Conservation (phyloP, 2,888 invertebrate species). For the Subacronicta megacephala region DNA sequence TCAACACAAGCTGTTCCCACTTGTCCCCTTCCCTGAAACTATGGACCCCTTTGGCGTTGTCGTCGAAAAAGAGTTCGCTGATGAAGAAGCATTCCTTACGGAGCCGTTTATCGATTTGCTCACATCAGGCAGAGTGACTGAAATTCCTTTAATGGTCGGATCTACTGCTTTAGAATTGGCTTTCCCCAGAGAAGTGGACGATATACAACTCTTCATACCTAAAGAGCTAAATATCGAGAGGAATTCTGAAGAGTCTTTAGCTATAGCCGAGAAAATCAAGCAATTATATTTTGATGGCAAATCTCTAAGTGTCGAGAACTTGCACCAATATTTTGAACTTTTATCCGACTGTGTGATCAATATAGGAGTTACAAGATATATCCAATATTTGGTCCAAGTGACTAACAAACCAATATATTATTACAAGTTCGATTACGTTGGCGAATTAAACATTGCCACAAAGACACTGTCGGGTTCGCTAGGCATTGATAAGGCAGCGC, state of each 20-base stretch:
- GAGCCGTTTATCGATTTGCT: slow-evolving; percentile 76
- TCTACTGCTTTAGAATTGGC: slow-evolving; percentile 73
- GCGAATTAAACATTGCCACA: slow-evolving; percentile 72
- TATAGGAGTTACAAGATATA: slow-evolving; percentile 74
- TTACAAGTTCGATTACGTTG: slow-evolving; percentile 83
- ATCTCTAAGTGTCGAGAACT: slow-evolving; percentile 65
- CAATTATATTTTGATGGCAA: slow-evolving; percentile 74
- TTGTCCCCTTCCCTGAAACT: slow-evolving; percentile 46
- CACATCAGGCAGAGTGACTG: slow-evolving; percentile 77
- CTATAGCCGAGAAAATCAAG: slow-evolving; percentile 72
- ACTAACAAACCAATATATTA: slow-evolving; percentile 78
- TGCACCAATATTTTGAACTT: slow-evolving; percentile 72
- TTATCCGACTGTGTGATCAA: slow-evolving; percentile 75
- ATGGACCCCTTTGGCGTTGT: slow-evolving; percentile 65
- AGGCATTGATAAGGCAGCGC: slow-evolving; percentile 70
- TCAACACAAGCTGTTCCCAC: slow-evolving; percentile 56
- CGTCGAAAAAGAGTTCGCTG: slow-evolving; percentile 81
- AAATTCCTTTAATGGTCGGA: slow-evolving; percentile 81
- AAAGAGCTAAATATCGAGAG: slow-evolving; percentile 71
- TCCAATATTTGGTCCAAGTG: slow-evolving; percentile 75
- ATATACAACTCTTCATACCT: slow-evolving; percentile 76
- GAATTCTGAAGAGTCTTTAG: slow-evolving; percentile 70
- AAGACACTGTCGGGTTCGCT: slow-evolving; percentile 55
- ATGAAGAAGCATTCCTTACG: slow-evolving; percentile 74
- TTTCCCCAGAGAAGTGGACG: slow-evolving; percentile 64